These are phyloP conservation scores for Drosophila cognata DNA, from an alignment of 2,888 invertebrate species.

Conservation along the genomic window DNA sequence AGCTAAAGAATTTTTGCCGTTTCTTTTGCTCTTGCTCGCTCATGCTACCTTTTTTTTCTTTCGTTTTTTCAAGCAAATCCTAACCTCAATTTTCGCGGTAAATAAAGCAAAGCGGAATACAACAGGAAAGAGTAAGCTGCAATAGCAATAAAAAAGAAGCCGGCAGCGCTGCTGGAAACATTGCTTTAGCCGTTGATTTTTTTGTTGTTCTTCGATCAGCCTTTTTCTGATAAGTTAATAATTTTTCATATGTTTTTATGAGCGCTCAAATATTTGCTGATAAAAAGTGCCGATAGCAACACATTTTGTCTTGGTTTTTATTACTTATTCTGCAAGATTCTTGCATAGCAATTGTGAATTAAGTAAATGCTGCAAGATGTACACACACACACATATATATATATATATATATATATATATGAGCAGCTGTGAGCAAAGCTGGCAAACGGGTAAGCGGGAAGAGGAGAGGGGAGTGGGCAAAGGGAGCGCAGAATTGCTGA, in stretches of 20 bases:
- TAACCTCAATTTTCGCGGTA: conserved; percentile 74
- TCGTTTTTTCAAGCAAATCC: conserved; percentile 23
- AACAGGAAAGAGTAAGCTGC: conserved; percentile 34
- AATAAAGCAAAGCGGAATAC: conserved; percentile 57
- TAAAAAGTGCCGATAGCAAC: conserved; percentile 60
- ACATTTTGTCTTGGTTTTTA: conserved; percentile 16
- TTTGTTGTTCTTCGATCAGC: conserved; percentile 21
- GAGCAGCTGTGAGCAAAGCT: conserved; percentile 31
- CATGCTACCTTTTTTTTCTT: conserved; percentile 13
- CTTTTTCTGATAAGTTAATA: conserved; percentile 40
- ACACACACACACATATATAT: background rate
- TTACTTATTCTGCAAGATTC: conserved; percentile 3
- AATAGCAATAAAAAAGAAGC: conserved; percentile 32
- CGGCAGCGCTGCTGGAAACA: conserved; percentile 52
- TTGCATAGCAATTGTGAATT: conserved; percentile 15
- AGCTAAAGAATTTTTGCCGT: conserved; percentile 65
- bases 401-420: background rate
- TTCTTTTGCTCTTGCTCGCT: conserved; percentile 32
- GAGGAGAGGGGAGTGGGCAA: background rate
- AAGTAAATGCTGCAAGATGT: conserved; percentile 28
- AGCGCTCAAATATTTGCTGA: conserved; percentile 52
- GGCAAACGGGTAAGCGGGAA: background rate
- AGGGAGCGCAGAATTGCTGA: conserved; percentile 19
- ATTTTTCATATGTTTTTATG: conserved; percentile 43
- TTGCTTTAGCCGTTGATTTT: conserved; percentile 10